Evolutionary conservation across 2,888 invertebrate genomes (phyloP).

Genomic region (Cerceris rybyensis): DNA sequence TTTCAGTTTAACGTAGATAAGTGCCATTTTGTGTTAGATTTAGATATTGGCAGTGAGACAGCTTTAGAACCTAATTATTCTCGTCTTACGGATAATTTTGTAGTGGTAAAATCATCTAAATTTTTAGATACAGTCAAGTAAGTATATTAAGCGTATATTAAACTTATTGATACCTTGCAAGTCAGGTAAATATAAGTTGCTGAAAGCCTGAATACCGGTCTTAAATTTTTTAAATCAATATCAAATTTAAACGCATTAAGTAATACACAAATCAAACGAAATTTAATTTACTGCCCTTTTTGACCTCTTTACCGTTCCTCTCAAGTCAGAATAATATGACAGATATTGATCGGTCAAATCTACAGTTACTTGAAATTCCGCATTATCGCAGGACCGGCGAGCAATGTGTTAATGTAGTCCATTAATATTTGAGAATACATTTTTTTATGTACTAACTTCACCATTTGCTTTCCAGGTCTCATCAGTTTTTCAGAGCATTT

Average conservation of each 20-base stretch:
- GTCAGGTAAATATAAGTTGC: too few relatives aligned
- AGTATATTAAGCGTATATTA: constrained; percentile 49
- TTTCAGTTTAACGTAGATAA: constrained; percentile 88
- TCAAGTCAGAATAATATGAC: neutral
- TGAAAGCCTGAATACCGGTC: too few relatives aligned
- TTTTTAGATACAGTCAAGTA: constrained; percentile 89
- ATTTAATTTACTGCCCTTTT: too few relatives aligned
- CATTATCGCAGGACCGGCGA: too few relatives aligned
- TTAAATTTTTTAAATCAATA: too few relatives aligned
- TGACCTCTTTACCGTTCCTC: too few relatives aligned
- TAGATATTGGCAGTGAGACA: constrained; percentile 88
- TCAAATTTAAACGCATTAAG: too few relatives aligned
- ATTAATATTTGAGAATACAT: neutral
- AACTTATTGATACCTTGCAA: too few relatives aligned
- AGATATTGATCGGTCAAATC: too few relatives aligned
- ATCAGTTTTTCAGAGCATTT: constrained; percentile 91
- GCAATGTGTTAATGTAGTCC: neutral
- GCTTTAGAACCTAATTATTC: constrained; percentile 91
- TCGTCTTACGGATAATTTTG: constrained; percentile 87
- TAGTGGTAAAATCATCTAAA: constrained; percentile 86
- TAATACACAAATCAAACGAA: too few relatives aligned
- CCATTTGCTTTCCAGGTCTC: constrained; percentile 83
- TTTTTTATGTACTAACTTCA: neutral
- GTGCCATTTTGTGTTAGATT: constrained; percentile 94
- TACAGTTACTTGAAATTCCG: too few relatives aligned